These are phyloP conservation scores for Drosophila aff. DNA, from an alignment of 1,140 invertebrate species.

Conservation along the genomic window DNA sequence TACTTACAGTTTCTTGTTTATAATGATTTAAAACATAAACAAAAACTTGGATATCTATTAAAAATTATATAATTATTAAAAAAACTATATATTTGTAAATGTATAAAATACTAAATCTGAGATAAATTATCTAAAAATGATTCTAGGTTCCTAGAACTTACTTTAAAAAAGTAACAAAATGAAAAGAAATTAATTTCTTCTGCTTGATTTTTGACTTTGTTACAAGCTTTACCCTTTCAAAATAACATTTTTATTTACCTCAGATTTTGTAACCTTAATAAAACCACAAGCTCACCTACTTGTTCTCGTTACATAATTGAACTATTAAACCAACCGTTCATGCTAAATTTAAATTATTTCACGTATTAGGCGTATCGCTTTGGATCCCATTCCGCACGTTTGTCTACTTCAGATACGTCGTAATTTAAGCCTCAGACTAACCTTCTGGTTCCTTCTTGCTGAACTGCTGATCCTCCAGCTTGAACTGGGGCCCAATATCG, in stretches of 20 bases:
- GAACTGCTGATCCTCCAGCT: conserved; percentile 15
- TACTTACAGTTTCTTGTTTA: no score
- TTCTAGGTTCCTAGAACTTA: no score
- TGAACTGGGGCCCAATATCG: conserved; percentile 71
- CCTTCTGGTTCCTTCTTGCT: conserved; percentile 52
- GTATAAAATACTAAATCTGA: neutral
- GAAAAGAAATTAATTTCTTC: neutral
- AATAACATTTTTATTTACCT: neutral
- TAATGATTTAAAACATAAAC: neutral
- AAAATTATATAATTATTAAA: neutral
- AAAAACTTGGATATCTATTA: neutral
- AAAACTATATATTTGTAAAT: neutral
- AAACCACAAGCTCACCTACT: neutral
- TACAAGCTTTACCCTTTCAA: no score
- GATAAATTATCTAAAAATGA: no score
- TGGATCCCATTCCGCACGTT: conserved; percentile 18
- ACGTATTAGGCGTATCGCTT: conserved; percentile 50
- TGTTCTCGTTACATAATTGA: conserved; percentile 51
- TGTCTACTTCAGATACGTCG: neutral
- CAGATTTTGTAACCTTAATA: conserved; percentile 5
- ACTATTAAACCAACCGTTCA: neutral
- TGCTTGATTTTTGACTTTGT: no score
- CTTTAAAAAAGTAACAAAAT: no score
- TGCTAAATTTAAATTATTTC: conserved; percentile 50
- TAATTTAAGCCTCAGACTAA: conserved; percentile 10